These are phyloP conservation scores for Chaetura pelagica DNA, from an alignment of 2,113 vertebrate genomes.

Conservation along the genomic window DNA sequence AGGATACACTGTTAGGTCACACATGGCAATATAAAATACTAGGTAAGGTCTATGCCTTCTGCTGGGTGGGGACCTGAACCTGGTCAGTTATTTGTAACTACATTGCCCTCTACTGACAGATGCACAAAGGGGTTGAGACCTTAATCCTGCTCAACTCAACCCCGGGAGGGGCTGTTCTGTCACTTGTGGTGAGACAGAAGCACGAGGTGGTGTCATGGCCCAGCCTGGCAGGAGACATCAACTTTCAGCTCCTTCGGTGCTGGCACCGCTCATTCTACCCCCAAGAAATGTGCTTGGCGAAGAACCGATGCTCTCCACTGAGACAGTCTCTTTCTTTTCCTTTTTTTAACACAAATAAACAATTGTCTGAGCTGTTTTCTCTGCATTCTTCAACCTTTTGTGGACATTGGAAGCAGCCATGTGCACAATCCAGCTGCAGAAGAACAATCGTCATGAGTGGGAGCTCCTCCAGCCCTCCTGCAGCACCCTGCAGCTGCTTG, in stretches of 20 bases:
- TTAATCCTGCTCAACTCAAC: background rate
- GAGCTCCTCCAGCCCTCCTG: background rate
- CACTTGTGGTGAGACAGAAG: background rate
- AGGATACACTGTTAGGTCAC: constrained; percentile 52
- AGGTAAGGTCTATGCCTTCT: constrained; percentile 18
- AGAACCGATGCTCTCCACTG: background rate
- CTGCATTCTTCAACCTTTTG: constrained; percentile 43
- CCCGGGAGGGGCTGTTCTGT: background rate
- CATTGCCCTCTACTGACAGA: constrained; percentile 70
- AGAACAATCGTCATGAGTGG: rapidly evolving
- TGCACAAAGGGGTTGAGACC: background rate
- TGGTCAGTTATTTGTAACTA: constrained; percentile 38
- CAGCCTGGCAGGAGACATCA: background rate
- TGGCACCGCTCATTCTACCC: background rate
- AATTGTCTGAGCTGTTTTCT: constrained; percentile 21
- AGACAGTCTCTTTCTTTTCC: background rate
- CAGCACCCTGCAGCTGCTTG: background rate
- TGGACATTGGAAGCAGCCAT: background rate
- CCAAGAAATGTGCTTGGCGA: background rate
- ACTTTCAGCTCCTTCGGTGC: background rate
- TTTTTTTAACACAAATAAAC: constrained; percentile 7
- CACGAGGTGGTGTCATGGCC: background rate
- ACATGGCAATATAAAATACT: background rate
- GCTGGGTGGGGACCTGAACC: constrained; percentile 36
- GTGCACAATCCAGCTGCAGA: constrained; percentile 27